phyloP scores from a whole-genome alignment of 2,888 invertebrate species.

The Dysmachus trigonus region DNA sequence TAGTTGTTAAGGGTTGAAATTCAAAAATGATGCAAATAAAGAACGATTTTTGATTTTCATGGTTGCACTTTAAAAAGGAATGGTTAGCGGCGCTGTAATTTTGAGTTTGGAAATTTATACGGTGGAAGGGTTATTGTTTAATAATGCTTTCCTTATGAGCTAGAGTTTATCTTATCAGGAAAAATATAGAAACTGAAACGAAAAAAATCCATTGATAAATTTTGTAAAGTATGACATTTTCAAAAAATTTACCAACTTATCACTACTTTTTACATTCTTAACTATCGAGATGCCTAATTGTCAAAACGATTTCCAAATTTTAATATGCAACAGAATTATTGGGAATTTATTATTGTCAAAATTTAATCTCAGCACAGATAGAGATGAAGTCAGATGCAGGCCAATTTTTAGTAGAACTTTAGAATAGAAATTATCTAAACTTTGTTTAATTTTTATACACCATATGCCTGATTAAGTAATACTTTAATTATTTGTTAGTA shows the following conservation, averaged over 20 bases:
- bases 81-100: not conserved
- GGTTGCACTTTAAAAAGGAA: not conserved
- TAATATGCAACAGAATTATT: not conserved
- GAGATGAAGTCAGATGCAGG: not conserved
- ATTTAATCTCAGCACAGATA: not conserved
- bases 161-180: not conserved
- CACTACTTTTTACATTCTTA: conserved; percentile 17
- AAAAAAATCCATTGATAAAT: conserved; percentile 8
- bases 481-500: no score
- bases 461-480: no score
- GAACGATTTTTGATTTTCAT: not conserved
- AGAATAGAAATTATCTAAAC: not conserved
- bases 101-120: not conserved
- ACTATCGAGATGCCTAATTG: not conserved
- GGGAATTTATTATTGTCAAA: not conserved
- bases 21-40: not conserved
- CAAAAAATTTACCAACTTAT: conserved; percentile 3
- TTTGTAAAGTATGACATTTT: not conserved
- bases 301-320: conserved; percentile 1
- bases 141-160: not conserved
- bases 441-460: no score
- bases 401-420: not conserved
- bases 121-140: not conserved
- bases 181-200: conserved; percentile 17
- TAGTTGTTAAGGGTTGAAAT: not conserved